Conservation (phyloP, 2,113 vertebrate species). For the Trichechus manatus region DNA sequence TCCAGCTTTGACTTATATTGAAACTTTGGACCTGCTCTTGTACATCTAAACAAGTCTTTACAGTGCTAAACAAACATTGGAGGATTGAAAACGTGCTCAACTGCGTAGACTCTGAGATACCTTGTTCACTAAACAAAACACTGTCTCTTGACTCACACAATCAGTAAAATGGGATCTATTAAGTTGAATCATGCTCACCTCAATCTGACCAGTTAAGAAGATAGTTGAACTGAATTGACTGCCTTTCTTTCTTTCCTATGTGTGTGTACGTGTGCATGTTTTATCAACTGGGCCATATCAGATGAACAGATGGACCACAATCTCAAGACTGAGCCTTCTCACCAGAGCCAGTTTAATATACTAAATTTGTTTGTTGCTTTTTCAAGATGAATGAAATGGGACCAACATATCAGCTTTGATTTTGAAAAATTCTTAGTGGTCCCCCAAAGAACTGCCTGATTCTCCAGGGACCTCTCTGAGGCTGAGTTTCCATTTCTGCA, state of each 20-base stretch:
- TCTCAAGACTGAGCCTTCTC: not conserved
- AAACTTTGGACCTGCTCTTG: not conserved
- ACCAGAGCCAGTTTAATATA: not conserved
- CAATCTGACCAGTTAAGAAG: not conserved
- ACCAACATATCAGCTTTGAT: not conserved
- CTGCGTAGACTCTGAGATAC: not conserved
- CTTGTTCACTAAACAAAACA: not conserved
- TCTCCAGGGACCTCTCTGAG: not conserved
- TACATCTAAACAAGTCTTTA: not conserved
- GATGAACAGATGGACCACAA: not conserved
- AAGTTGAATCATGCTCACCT: not conserved
- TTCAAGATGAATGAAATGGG: slow-evolving; percentile 49
- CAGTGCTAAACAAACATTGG: not conserved
- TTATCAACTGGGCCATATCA: not conserved
- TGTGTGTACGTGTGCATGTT: not conserved
- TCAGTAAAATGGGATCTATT: not conserved
- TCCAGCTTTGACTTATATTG: not conserved
- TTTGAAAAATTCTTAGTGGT: slow-evolving; percentile 50
- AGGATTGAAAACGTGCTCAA: not conserved
- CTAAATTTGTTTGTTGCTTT: slow-evolving; percentile 8
- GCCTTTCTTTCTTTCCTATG: not conserved
- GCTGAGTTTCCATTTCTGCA: slow-evolving; percentile 1
- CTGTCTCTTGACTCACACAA: slow-evolving; percentile 13
- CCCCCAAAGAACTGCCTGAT: not conserved
- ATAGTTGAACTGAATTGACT: not conserved